phyloP scores from a whole-genome alignment of 2,113 vertebrate genomes.

The Scatophagus argus region DNA sequence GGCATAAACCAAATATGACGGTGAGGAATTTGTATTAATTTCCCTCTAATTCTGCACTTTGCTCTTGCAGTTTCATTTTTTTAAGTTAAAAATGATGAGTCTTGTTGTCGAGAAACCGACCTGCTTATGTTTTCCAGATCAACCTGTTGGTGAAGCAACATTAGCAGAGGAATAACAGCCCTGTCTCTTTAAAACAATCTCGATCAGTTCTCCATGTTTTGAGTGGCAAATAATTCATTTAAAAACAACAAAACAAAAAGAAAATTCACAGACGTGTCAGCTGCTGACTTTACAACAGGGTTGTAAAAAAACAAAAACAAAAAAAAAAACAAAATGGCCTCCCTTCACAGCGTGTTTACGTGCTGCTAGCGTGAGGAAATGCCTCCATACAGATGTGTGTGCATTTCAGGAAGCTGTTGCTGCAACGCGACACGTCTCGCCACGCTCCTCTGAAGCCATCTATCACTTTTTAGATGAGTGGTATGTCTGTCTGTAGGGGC shows the following conservation, averaged over 20 bases:
- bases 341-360: slow-evolving; percentile 19
- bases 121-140: not conserved
- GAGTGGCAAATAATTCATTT: not conserved
- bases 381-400: slow-evolving; percentile 59
- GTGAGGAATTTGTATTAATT: no score
- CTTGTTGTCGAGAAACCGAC: not conserved
- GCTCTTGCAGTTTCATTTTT: no score
- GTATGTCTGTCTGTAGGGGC: slow-evolving; percentile 57
- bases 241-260: no score
- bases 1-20: not conserved
- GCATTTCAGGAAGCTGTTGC: not conserved
- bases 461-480: slow-evolving; percentile 66
- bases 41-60: no score
- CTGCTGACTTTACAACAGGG: slow-evolving; percentile 2
- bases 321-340: not conserved
- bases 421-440: slow-evolving; percentile 47
- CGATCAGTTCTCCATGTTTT: not conserved
- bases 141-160: not conserved
- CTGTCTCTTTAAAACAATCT: not conserved
- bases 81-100: not conserved
- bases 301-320: not conserved
- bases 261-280: slow-evolving; percentile 14
- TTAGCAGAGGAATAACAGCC: not conserved
- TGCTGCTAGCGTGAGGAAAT: not conserved
- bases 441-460: slow-evolving; percentile 57